Conservation (phyloP, 2,113 vertebrate species). For the Gambusia holbrooki region DNA sequence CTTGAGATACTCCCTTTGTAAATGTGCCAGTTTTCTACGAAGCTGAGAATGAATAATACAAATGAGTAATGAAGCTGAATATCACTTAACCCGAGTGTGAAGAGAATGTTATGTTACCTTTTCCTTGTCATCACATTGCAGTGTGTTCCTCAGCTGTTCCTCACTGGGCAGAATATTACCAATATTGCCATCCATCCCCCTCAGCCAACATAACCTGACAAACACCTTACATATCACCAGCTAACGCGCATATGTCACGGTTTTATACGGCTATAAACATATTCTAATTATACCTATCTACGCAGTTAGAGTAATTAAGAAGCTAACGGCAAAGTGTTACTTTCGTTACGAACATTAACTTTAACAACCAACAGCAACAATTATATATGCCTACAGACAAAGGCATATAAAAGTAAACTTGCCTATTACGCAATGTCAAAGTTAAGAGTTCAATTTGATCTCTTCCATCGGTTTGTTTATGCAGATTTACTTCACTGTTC, state of each 20-base stretch:
- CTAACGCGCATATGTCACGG: neutral
- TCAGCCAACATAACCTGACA: neutral
- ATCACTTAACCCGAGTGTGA: neutral
- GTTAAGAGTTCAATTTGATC: neutral
- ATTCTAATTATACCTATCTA: neutral
- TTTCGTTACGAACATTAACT: neutral
- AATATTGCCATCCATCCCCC: constrained; percentile 50
- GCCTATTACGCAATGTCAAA: neutral
- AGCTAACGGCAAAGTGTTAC: neutral
- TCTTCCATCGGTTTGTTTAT: neutral
- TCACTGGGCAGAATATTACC: constrained; percentile 40
- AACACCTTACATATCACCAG: neutral
- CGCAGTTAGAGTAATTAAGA: neutral
- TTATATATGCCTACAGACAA: neutral
- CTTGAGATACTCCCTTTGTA: constrained; percentile 72
- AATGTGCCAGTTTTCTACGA: constrained; percentile 67
- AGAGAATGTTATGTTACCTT: constrained; percentile 47
- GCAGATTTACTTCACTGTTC: constrained; percentile 43
- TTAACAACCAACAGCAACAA: neutral
- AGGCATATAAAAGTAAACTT: neutral
- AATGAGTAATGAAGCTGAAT: neutral
- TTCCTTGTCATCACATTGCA: constrained; percentile 72
- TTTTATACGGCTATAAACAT: neutral
- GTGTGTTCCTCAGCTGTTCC: constrained; percentile 59
- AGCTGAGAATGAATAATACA: constrained; percentile 51